Evolutionary conservation across 2,797 vertebrate genomes (phyloP).

Genomic region (Eidolon dupreanum): DNA sequence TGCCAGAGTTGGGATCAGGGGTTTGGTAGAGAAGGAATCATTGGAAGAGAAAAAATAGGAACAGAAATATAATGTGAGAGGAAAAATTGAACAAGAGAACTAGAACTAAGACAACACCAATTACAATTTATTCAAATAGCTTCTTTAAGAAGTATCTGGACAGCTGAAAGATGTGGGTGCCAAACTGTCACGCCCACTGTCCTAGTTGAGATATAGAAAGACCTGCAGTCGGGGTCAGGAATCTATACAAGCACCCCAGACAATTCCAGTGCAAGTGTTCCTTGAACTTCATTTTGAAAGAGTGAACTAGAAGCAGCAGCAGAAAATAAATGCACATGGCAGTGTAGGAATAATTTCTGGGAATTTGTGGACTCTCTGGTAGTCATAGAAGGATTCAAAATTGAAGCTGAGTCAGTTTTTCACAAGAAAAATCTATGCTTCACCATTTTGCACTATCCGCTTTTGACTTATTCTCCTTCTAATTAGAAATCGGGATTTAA

Average conservation of each 20-base stretch:
- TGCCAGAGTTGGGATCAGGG: neutral
- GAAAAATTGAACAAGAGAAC: neutral
- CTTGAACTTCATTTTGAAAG: neutral
- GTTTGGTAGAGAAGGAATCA: neutral
- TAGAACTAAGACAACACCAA: neutral
- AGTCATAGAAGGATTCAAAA: neutral
- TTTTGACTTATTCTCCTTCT: neutral
- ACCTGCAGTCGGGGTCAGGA: neutral
- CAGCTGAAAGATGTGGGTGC: neutral
- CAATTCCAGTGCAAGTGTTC: neutral
- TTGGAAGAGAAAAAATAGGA: neutral
- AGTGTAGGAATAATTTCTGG: neutral
- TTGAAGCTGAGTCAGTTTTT: neutral
- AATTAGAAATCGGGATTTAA: neutral
- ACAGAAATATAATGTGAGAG: neutral
- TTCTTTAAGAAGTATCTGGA: neutral
- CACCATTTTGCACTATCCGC: neutral
- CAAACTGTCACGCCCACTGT: neutral
- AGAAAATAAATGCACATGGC: neutral
- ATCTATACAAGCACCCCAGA: neutral
- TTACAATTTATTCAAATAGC: neutral
- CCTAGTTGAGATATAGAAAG: neutral
- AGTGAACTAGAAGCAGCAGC: neutral
- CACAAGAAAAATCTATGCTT: constrained; percentile 19
- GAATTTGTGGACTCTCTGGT: neutral